Evolutionary conservation across 2,888 invertebrate genomes (phyloP), one percentile per base, ranked within the genome.

Genomic region (Trachelus troglodyta): DNA sequence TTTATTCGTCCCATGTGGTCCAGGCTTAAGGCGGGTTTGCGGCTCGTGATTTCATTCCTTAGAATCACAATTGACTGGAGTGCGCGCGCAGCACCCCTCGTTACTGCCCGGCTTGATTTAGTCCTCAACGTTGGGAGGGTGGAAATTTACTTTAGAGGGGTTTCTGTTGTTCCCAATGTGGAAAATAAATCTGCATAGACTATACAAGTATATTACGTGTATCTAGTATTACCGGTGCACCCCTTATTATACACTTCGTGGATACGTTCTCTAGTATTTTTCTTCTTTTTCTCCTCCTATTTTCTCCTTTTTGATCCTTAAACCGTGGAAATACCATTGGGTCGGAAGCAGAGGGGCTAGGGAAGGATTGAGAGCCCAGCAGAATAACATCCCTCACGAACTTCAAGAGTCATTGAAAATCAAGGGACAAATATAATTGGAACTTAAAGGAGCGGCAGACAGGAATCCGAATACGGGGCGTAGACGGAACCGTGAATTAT

Each of bases 21-120:
- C 56, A 56, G 56, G 56, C 56, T 56, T 56, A 56, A 56, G 23
- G 56, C 56, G 9, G 23, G 56, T 56, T 56, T 56, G 71, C 71
- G 30, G 71, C 71, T 34, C 31, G 30, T 71, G 71, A 71, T 56
- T 56, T 56, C 56, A 71, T 34, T 34, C 30, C 71, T 71, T 71
- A 71, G 71, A 71, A 71, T 71, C 30, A 71, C 31, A 71, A 71
- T 71, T 71, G 71, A 34, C 71, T 34, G 71, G 15, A 30, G 12
- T 71, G 56, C 34, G 71, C 71, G 31, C 71, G 71, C 31, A 31
- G 71, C 23, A 11, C 30, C 34, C 12, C 31, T 71, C 30, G 34
- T 33, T 56, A 31, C 71, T 31, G 71, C 71, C 34, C 71, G 71
- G 71, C 31, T 71, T 71, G 30, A 71, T 71, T 71, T 34, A 31